Base-by-base conservation (phyloP, 2,113 vertebrate genomes). In the Oxyruncus cristatus region DNA sequence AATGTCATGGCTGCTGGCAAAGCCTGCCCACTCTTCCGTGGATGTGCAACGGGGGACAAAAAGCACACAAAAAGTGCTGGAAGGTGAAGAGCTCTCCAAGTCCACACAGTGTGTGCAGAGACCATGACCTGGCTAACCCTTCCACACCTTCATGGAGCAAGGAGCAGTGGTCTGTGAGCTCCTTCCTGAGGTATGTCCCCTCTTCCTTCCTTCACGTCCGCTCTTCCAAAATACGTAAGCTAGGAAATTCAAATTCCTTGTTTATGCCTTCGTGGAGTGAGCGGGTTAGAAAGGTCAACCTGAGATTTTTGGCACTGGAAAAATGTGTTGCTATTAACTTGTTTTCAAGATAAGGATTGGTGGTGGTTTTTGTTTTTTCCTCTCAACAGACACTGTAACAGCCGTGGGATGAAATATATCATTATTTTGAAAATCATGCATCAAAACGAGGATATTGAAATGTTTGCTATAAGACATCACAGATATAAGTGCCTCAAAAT, bases 1-100 rank as follows among this genome's bases (percentile, higher is more conserved):
- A 94, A 92, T 71, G 55, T 47, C 86, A 42, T 41, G 85, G 89
- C 89, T 96, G 30, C 59, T 95, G 95, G 89, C 93, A 85, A 84
- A 84, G 39, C 77, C 65, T 75, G 49, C 11, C 66, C 37, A 4
- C 66, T 65, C 80, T 79, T 41, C 93, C 72, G 18, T 37, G 70
- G n/a, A 12, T 52, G 15, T 72, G 41, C 52, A 79, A 9, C 8
- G 53, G 49, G 90, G 27, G 62, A 52, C 35, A 39, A 74, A 74
- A 55, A 1, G 6, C 41, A n/a, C 19, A 32, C 24, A 53, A 26
- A 85, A 76, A 35, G 42, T 62, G 26, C 42, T 71, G 87, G 56
- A 62, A 92, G 80, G 24, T 3, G 20, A 70, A 42, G 27, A 81
- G n/a, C 5, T 61, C 44, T 68, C 47, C 76, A 86, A 78, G 56